Conservation (phyloP, 2,888 invertebrate genomes). For the Apamea sordens region DNA sequence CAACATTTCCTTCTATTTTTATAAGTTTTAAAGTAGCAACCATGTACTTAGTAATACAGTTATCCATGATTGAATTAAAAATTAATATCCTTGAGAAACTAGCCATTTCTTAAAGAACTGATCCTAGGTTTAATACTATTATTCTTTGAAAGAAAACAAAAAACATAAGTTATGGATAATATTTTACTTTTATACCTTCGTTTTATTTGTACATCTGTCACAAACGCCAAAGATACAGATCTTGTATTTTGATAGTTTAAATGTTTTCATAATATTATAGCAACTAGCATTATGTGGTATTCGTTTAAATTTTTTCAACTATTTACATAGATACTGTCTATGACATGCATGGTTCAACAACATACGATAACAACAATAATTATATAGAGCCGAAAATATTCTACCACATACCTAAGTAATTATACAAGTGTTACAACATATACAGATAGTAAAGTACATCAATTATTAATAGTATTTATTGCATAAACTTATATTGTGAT, state of each 20-base stretch:
- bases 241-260: constrained; percentile 65
- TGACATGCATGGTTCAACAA: constrained; percentile 83
- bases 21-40: constrained; percentile 40
- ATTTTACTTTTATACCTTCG: constrained; percentile 73
- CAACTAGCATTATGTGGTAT: constrained; percentile 63
- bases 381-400: constrained; percentile 78
- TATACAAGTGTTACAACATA: constrained; percentile 84
- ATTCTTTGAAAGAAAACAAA: constrained; percentile 38
- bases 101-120: constrained; percentile 15
- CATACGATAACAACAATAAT: constrained; percentile 80
- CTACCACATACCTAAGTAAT: constrained; percentile 72
- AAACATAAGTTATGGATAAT: constrained; percentile 38
- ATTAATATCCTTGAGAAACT: constrained; percentile 29
- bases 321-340: constrained; percentile 85
- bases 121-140: constrained; percentile 17
- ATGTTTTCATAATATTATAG: constrained; percentile 47
- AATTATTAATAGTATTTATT: constrained; percentile 74
- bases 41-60: constrained; percentile 26
- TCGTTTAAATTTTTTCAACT: constrained; percentile 69
- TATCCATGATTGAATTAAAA: constrained; percentile 23
- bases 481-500: constrained; percentile 76
- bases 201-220: constrained; percentile 82
- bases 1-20: constrained; percentile 12
- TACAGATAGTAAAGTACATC: constrained; percentile 81
- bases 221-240: constrained; percentile 79